Evolutionary conservation across 2,113 vertebrate genomes (phyloP).

Genomic region (Prietella phreatophila): DNA sequence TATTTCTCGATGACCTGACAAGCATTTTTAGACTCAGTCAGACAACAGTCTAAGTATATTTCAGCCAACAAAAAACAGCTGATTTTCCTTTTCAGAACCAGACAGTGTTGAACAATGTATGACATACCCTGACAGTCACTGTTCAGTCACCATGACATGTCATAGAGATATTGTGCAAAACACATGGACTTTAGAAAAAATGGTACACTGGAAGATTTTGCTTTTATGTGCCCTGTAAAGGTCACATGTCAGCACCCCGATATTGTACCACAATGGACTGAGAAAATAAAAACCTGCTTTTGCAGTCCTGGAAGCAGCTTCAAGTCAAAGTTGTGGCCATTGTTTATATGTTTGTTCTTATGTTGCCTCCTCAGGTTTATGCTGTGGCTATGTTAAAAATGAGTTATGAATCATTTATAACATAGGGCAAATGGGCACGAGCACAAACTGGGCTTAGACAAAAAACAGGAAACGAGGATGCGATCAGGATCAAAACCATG

Average conservation of each 20-base stretch:
- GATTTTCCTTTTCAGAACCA: background rate
- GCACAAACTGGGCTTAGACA: too few relatives aligned
- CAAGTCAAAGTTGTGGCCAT: background rate
- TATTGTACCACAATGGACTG: background rate
- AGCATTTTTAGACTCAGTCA: background rate
- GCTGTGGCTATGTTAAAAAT: background rate
- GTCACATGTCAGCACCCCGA: background rate
- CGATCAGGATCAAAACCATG: too few relatives aligned
- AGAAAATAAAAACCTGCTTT: background rate
- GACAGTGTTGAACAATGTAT: slow-evolving; percentile 8
- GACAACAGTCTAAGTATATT: slow-evolving; percentile 5
- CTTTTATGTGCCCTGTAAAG: background rate
- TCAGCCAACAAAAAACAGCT: background rate
- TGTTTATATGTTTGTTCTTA: background rate
- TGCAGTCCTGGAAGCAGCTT: background rate
- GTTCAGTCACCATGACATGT: slow-evolving; percentile 60
- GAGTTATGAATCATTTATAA: background rate
- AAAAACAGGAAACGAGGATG: too few relatives aligned
- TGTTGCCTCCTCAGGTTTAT: background rate
- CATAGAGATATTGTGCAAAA: slow-evolving; percentile 61
- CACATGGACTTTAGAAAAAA: slow-evolving; percentile 48
- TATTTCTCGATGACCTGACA: slow-evolving; percentile 8
- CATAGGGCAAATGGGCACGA: too few relatives aligned
- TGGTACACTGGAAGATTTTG: background rate
- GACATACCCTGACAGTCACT: slow-evolving; percentile 51